Evolutionary conservation across 2,797 vertebrate genomes (phyloP), one percentile per base, ranked within the genome.

Genomic region (Malacoraja senta): DNA sequence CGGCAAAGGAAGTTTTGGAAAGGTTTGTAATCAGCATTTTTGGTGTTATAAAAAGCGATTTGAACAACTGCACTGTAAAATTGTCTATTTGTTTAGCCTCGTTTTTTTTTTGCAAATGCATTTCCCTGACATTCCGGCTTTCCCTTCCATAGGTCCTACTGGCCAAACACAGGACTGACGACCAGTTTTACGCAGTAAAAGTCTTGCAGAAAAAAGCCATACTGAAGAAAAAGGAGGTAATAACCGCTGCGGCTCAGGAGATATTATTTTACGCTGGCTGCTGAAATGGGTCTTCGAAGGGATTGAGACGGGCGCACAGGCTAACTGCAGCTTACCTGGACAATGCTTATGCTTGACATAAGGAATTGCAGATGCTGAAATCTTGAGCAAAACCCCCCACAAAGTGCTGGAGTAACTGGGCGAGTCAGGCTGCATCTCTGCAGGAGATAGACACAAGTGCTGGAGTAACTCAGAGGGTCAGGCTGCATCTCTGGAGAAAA

Each of bases 121-220:
- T 93, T n/a, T 3, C 29, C 90, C 88, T 72, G 53, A 63, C 93
- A 94, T 94, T 93, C 13, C 86, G 93, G 81, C 94, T 94, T 93
- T 0, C 35, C 78, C 74, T 93, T n/a, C 95, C 96, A 79, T 94
- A 97, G 97, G 98, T 99, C 93, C 97, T 99, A 38, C 97, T 99
- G 3, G 99, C 99, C 26, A 98, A 98, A 93, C 99, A 99, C 94
- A 98, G 98, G 93, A 95, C 97, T 1, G 99, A 99, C 93, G 98
- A 99, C 95, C 96, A 97, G 92, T 99, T 99, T 95, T 99, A 98
- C 76, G 99, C 99, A 0, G 99, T 99, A 94, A 99, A 99, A 96
- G 99, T 99, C 83, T 95, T 99, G 68, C 99, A 99, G 96, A 99
- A 99, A 94, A 99, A 99, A 95, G 99, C 99, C n/a, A 99, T 99